Evolutionary conservation across 2,113 vertebrate genomes (phyloP).

Genomic region (Sisor rabdophorus): DNA sequence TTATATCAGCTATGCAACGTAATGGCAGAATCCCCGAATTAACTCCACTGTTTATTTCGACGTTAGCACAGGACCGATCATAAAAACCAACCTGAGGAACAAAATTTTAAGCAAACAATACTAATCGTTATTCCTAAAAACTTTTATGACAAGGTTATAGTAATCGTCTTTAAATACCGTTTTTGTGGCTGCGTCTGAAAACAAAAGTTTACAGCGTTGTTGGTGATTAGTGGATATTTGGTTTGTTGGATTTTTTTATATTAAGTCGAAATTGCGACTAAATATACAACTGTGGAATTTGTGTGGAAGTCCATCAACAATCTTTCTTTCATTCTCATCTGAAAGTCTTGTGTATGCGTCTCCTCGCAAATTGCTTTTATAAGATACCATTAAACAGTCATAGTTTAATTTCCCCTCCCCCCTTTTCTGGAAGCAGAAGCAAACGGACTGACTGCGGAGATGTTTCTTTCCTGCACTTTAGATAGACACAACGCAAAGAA

Average conservation of each 20-base stretch:
- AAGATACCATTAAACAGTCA: slow-evolving; percentile 75
- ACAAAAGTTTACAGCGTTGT: neutral
- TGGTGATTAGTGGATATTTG: neutral
- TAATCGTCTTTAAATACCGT: neutral
- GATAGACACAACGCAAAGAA: slow-evolving; percentile 18
- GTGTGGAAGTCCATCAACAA: too few relatives aligned
- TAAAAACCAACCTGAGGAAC: neutral
- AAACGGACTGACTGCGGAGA: slow-evolving; percentile 24
- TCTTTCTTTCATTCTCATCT: neutral
- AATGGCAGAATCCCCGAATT: neutral
- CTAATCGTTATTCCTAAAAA: neutral
- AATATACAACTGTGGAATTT: neutral
- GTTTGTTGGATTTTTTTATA: neutral
- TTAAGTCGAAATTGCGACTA: neutral
- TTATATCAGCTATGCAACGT: slow-evolving; percentile 46
- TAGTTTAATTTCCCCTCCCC: slow-evolving; percentile 30
- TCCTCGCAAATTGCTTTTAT: slow-evolving; percentile 54
- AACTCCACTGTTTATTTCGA: neutral
- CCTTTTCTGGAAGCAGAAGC: slow-evolving; percentile 22
- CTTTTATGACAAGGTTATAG: neutral
- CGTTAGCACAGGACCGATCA: neutral
- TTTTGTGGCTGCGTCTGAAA: neutral
- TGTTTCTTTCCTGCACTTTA: slow-evolving; percentile 49
- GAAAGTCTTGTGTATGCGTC: neutral
- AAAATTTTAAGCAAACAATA: neutral